These are phyloP conservation scores for Morone chrysops DNA, from an alignment of 2,113 vertebrate genomes.

Conservation along the genomic window DNA sequence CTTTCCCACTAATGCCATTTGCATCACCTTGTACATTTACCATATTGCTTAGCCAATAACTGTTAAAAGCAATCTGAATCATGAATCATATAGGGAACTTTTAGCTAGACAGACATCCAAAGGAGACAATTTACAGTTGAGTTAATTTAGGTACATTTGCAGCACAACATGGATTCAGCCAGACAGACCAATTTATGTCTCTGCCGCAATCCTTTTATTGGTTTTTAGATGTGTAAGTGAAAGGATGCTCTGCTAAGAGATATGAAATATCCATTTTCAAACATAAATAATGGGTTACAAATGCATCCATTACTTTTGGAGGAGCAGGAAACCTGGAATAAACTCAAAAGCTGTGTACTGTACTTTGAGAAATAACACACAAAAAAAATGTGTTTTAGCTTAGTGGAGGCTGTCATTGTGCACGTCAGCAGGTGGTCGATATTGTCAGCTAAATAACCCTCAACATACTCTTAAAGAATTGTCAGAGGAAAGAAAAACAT, in stretches of 20 bases:
- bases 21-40: conserved; percentile 99
- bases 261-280: conserved; percentile 87
- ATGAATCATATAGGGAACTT: conserved; percentile 99
- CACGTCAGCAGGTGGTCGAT: conserved; percentile 68
- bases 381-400: conserved; percentile 70
- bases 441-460: conserved; percentile 44
- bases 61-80: conserved; percentile 99
- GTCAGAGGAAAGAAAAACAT: conserved; percentile 11
- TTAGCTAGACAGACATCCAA: conserved; percentile 97
- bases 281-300: conserved; percentile 82
- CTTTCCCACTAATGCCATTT: conserved; percentile 99
- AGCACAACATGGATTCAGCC: conserved; percentile 93
- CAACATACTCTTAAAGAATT: conserved; percentile 44
- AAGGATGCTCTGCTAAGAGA: conserved; percentile 88
- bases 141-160: conserved; percentile 99
- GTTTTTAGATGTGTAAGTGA: conserved; percentile 92
- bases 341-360: conserved; percentile 51
- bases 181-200: conserved; percentile 98
- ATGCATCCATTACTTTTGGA: conserved; percentile 80
- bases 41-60: conserved; percentile 99
- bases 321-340: conserved; percentile 45
- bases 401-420: conserved; percentile 56
- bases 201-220: conserved; percentile 90
- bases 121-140: conserved; percentile 99
- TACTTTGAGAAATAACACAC: conserved; percentile 63